phyloP scores from a whole-genome alignment of 2,113 vertebrate genomes.

The Rhombomys opimus region DNA sequence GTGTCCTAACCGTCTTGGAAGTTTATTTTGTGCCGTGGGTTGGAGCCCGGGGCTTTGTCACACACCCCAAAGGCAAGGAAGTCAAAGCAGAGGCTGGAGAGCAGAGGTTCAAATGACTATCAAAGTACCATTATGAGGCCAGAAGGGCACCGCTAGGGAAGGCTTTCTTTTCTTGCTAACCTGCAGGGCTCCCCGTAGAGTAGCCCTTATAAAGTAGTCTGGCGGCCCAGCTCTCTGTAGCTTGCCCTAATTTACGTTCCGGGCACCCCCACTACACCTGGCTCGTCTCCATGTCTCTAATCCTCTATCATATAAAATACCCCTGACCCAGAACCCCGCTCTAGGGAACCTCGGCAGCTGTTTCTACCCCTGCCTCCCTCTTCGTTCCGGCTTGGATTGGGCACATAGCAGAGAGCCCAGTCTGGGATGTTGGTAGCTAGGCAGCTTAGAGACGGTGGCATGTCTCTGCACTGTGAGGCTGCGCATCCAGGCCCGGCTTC shows the following conservation, averaged over 20 bases:
- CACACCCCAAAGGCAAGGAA: neutral
- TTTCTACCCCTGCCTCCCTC: neutral
- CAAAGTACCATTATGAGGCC: neutral
- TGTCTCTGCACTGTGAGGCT: slow-evolving; percentile 1
- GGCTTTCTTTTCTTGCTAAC: neutral
- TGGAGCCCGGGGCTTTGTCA: neutral
- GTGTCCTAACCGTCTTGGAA: neutral
- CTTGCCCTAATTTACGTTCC: neutral
- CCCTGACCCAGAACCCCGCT: neutral
- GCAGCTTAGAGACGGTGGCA: neutral
- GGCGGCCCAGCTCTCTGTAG: neutral
- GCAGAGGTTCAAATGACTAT: neutral
- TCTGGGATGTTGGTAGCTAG: neutral
- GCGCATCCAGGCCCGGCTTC: neutral
- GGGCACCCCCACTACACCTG: neutral
- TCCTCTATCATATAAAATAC: neutral
- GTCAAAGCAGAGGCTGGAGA: neutral
- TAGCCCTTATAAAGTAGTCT: neutral
- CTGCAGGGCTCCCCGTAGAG: neutral
- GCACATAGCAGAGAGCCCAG: neutral
- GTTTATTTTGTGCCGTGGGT: neutral
- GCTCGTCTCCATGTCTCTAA: neutral
- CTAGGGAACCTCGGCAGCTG: neutral
- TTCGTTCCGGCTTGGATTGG: slow-evolving; percentile 24
- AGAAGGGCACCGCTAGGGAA: neutral